Conservation (phyloP, 1,140 invertebrate genomes). For the Eupeodes corollae region DNA sequence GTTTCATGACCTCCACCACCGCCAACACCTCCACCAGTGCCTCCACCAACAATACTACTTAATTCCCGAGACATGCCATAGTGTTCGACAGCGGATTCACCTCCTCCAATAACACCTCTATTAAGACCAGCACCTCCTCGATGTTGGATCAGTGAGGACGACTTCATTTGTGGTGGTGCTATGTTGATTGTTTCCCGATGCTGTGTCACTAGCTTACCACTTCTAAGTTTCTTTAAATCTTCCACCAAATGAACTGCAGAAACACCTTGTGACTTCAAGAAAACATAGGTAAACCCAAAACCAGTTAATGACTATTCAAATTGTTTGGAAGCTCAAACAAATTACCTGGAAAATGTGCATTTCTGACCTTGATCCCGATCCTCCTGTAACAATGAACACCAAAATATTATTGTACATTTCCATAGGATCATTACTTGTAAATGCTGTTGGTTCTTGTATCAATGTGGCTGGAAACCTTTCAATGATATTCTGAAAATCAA, state of each 20-base stretch:
- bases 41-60: too few species aligned
- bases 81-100: not conserved
- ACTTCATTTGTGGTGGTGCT: not conserved
- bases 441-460: conserved; percentile 91
- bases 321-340: not conserved
- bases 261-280: conserved; percentile 59
- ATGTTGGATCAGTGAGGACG: conserved; percentile 7
- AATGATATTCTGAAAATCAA: conserved; percentile 68
- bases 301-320: not conserved
- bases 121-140: conserved; percentile 1
- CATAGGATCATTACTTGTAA: conserved; percentile 89
- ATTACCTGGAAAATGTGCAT: conserved; percentile 94
- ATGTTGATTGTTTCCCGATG: conserved; percentile 37
- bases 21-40: not conserved
- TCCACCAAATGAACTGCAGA: conserved; percentile 79
- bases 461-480: conserved; percentile 87
- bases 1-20: conserved; percentile 32
- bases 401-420: conserved; percentile 98
- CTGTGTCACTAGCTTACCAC: conserved; percentile 54
- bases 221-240: conserved; percentile 68
- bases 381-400: conserved; percentile 82
- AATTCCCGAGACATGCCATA: too few species aligned
- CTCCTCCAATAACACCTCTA: conserved; percentile 9
- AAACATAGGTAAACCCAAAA: not conserved
- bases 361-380: conserved; percentile 59